A percentile compares a stretch with the other conserved stretches of the same genome.
phyloP scores from a whole-genome alignment of 2,888 invertebrate genomes.

The Diogma glabrata region DNA sequence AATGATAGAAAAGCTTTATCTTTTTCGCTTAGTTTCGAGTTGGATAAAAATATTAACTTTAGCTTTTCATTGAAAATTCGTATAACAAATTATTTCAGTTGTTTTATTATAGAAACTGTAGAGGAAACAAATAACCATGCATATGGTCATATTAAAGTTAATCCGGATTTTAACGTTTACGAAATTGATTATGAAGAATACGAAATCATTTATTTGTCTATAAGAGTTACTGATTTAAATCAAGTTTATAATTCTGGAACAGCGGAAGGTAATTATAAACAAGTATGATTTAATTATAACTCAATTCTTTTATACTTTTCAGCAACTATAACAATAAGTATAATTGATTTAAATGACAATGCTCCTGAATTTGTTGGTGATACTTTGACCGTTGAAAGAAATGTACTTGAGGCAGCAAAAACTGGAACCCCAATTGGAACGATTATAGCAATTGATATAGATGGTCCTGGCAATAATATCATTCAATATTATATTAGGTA shows the following conservation, averaged over 20 bases:
- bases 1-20: too few relatives aligned
- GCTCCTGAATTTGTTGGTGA: constrained; percentile 42
- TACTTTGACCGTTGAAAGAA: constrained; percentile 34
- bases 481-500: constrained; percentile 44
- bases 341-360: constrained; percentile 53
- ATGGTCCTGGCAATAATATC: constrained; percentile 46
- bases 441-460: constrained; percentile 47
- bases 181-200: constrained; percentile 48
- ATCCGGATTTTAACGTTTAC: constrained; percentile 18
- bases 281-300: constrained; percentile 3
- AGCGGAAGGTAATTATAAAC: constrained; percentile 38
- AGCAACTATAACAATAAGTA: constrained; percentile 46
- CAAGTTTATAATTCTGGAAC: constrained; percentile 39
- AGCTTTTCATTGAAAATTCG: too few relatives aligned
- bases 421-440: constrained; percentile 40
- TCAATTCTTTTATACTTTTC: constrained; percentile 14
- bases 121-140: constrained; percentile 18
- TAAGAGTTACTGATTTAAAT: constrained; percentile 40
- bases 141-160: constrained; percentile 21
- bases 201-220: constrained; percentile 43
- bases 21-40: too few relatives aligned
- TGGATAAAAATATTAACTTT: too few relatives aligned
- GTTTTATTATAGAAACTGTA: constrained; percentile 24
- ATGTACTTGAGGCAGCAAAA: constrained; percentile 43
- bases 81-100: constrained; percentile 22